Evolutionary conservation across 2,113 vertebrate genomes (phyloP).

Genomic region (Gymnarchus niloticus): DNA sequence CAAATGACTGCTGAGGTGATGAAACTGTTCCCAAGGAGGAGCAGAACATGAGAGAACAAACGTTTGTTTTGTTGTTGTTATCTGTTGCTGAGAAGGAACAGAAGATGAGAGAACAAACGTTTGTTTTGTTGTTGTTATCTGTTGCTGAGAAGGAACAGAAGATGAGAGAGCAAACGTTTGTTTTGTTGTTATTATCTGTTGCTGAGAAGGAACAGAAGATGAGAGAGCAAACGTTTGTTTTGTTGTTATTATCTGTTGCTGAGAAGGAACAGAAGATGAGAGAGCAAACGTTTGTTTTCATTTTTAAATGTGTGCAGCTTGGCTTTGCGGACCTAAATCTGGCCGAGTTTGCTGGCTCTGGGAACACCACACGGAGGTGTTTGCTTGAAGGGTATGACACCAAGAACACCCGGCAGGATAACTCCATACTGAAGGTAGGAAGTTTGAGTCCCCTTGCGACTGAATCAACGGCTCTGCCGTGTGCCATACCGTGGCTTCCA

Average conservation of each 20-base stretch:
- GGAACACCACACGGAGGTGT: conserved; percentile 88
- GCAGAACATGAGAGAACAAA: too few relatives aligned
- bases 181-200: conserved; percentile 13
- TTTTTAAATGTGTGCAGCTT: conserved; percentile 61
- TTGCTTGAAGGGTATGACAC: conserved; percentile 97
- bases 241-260: too few relatives aligned
- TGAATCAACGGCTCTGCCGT: not conserved
- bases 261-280: not conserved
- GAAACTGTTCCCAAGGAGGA: too few relatives aligned
- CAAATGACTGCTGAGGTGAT: not conserved
- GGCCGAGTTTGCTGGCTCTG: conserved; percentile 94
- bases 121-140: not conserved
- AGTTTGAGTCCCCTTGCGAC: not conserved
- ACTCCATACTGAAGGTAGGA: conserved; percentile 96
- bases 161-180: not conserved
- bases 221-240: not conserved
- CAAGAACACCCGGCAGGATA: conserved; percentile 97
- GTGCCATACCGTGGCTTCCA: not conserved
- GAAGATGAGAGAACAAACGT: not conserved
- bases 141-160: not conserved
- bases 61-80: too few relatives aligned
- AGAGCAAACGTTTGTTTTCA: not conserved
- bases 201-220: not conserved
- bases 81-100: not conserved
- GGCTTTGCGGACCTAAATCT: conserved; percentile 97